phyloP scores from a whole-genome alignment of 2,113 vertebrate species.

The Tinamus guttatus region DNA sequence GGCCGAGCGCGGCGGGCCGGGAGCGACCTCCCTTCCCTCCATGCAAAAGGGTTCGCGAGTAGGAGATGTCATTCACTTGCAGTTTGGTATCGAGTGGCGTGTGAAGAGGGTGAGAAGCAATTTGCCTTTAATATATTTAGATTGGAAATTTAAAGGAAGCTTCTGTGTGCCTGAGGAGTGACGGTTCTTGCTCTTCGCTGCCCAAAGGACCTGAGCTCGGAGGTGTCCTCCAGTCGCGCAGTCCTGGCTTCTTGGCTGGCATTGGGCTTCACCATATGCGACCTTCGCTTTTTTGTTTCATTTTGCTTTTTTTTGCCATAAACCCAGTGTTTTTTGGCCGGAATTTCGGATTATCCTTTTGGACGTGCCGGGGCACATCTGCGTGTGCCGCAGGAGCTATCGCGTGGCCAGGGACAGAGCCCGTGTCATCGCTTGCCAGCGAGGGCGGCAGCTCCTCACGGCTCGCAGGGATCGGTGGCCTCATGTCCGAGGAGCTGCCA shows the following conservation, averaged over 20 bases:
- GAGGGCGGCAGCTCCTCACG: neutral
- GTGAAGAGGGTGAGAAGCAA: neutral
- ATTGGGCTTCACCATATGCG: neutral
- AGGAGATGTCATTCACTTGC: neutral
- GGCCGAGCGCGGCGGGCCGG: neutral
- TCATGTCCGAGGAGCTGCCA: neutral
- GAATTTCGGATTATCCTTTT: neutral
- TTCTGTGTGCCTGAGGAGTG: neutral
- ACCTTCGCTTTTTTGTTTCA: neutral
- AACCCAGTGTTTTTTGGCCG: neutral
- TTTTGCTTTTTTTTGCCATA: neutral
- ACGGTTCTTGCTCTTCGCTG: neutral
- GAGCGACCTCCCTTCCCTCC: neutral
- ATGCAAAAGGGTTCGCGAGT: neutral
- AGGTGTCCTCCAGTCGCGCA: accelerated
- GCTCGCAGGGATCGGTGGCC: accelerated
- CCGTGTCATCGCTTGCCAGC: neutral
- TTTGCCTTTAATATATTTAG: neutral
- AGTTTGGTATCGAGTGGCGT: neutral
- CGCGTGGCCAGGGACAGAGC: neutral
- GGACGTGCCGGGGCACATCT: neutral
- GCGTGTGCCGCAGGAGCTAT: neutral
- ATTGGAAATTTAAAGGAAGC: neutral
- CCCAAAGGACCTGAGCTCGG: accelerated
- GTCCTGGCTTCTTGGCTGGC: accelerated